Conservation (phyloP, 37 sponge, comb jelly and placozoan genomes). For the Amphimedon queenslandica region DNA sequence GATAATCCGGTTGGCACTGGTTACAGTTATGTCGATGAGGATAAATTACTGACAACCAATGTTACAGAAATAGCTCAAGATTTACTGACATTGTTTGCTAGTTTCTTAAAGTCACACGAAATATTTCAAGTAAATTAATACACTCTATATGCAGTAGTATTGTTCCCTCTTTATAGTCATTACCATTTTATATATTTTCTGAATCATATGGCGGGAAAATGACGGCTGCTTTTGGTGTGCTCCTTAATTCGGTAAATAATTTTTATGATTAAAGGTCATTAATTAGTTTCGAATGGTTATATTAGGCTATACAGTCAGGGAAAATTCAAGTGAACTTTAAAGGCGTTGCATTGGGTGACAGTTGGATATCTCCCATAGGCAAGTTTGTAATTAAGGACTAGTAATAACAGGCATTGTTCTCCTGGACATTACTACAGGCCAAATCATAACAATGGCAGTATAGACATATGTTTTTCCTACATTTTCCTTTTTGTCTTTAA, state of each 20-base stretch:
- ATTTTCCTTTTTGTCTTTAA: neutral
- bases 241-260: slow-evolving; percentile 26
- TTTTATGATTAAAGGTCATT: neutral
- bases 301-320: slow-evolving; percentile 45
- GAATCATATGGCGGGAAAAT: slow-evolving; percentile 92
- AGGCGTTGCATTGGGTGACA: slow-evolving; percentile 84
- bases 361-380: slow-evolving; percentile 80
- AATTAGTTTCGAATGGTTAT: neutral
- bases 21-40: slow-evolving; percentile 73
- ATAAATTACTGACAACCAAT: slow-evolving; percentile 49
- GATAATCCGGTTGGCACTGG: slow-evolving; percentile 93
- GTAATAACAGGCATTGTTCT: neutral
- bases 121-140: slow-evolving; percentile 55
- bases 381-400: neutral
- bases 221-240: slow-evolving; percentile 69
- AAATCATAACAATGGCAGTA: too few relatives aligned
- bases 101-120: slow-evolving; percentile 38
- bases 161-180: too few relatives aligned
- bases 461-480: too few relatives aligned
- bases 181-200: slow-evolving; percentile 84
- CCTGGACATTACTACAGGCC: too few relatives aligned
- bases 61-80: slow-evolving; percentile 60
- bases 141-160: too few relatives aligned
- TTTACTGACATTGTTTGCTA: slow-evolving; percentile 44
- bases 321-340: slow-evolving; percentile 28